phyloP scores from a whole-genome alignment of 2,113 vertebrate species.

The Dromaius novaehollandiae region DNA sequence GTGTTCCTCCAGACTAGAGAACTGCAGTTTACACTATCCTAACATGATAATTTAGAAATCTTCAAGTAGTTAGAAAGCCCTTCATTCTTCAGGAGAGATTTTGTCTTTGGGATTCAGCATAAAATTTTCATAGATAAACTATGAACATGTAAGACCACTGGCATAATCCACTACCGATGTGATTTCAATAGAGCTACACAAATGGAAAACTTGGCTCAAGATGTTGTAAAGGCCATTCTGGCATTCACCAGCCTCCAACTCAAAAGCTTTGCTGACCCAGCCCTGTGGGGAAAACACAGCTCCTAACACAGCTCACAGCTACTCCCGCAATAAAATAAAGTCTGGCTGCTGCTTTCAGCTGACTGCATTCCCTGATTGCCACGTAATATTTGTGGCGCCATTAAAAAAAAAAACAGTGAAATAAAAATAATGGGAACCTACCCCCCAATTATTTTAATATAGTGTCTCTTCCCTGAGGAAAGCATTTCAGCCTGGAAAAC shows the following conservation, averaged over 20 bases:
- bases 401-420: rapidly evolving
- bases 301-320: not conserved
- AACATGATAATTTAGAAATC: not conserved
- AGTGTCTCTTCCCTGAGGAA: not conserved
- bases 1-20: not conserved
- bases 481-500: not conserved
- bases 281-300: too few relatives aligned
- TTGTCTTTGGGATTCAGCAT: not conserved
- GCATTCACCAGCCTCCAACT: rapidly evolving
- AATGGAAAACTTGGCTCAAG: not conserved
- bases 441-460: not conserved
- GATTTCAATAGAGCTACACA: rapidly evolving
- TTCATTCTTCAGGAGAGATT: not conserved
- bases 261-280: rapidly evolving
- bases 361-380: rapidly evolving
- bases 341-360: rapidly evolving
- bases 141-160: not conserved
- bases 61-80: not conserved
- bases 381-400: rapidly evolving
- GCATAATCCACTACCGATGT: not conserved
- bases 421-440: rapidly evolving
- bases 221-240: not conserved
- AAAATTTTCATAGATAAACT: not conserved
- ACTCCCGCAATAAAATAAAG: too few relatives aligned
- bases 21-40: too few relatives aligned